phyloP scores from a whole-genome alignment of 2,888 invertebrate species.

The Cephalotes varians region DNA sequence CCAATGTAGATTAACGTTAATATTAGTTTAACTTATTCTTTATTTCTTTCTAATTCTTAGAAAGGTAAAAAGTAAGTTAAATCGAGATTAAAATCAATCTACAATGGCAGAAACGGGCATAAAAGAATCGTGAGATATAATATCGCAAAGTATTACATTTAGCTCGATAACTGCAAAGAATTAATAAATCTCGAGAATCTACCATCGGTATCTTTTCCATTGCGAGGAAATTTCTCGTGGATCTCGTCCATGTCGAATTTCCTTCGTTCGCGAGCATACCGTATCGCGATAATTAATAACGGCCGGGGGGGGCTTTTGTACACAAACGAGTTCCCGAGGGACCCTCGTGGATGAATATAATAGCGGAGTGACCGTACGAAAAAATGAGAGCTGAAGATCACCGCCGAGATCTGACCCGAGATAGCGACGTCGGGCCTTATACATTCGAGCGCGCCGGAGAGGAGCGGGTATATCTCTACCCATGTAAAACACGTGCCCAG shows the following conservation, averaged over 20 bases:
- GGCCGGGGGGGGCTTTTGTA: constrained; percentile 72
- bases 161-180: neutral
- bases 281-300: constrained; percentile 75
- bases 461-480: constrained; percentile 73
- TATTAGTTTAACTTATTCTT: too few species aligned
- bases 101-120: too few species aligned
- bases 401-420: constrained; percentile 81
- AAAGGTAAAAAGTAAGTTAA: too few species aligned
- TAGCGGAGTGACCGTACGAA: constrained; percentile 74
- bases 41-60: too few species aligned
- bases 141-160: neutral
- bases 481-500: constrained; percentile 82
- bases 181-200: neutral
- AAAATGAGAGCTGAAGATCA: constrained; percentile 82
- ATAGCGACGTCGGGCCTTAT: constrained; percentile 78
- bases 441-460: constrained; percentile 78
- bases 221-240: neutral
- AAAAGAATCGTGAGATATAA: neutral
- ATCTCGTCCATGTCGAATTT: constrained; percentile 40
- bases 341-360: constrained; percentile 76
- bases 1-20: too few species aligned
- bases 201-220: neutral
- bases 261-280: constrained; percentile 15
- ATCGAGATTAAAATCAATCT: too few species aligned
- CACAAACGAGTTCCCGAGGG: constrained; percentile 73